Percentiles rank a stretch among this genome's conserved stretches.
These are phyloP conservation scores for Latrodectus geometricus DNA, from an alignment of 1,140 invertebrate genomes.

Conservation along the genomic window DNA sequence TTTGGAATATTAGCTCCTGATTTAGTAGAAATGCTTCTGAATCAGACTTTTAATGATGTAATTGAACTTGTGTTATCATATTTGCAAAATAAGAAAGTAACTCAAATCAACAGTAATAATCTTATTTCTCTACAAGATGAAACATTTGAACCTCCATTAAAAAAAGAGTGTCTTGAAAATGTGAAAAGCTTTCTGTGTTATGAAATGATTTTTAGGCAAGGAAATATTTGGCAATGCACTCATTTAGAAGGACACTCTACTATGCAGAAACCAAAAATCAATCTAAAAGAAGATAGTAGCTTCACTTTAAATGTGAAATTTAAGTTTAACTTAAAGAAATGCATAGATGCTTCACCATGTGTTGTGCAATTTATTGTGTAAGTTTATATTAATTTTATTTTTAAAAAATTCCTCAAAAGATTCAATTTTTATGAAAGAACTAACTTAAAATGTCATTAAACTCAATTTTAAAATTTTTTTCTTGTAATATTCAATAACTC, in stretches of 20 bases:
- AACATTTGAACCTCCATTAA: not conserved
- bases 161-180: not conserved
- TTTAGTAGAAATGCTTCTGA: slow-evolving; percentile 67
- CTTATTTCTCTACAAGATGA: not conserved
- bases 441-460: too few species aligned
- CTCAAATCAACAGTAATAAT: not conserved
- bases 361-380: slow-evolving; percentile 72
- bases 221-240: not conserved
- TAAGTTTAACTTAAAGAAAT: slow-evolving; percentile 77
- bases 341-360: slow-evolving; percentile 79
- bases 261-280: not conserved
- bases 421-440: too few species aligned
- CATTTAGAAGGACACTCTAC: not conserved
- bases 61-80: not conserved
- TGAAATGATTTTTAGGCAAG: not conserved
- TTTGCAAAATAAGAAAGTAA: not conserved
- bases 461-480: too few species aligned
- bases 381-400: slow-evolving; percentile 57
- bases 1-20: slow-evolving; percentile 62
- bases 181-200: not conserved
- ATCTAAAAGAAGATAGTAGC: not conserved
- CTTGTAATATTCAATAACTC: too few species aligned
- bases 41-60: slow-evolving; percentile 65
- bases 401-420: not conserved
- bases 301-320: slow-evolving; percentile 66